Evolutionary conservation across 2,113 vertebrate genomes (phyloP).

Genomic region (Pelecanoides urinatrix): DNA sequence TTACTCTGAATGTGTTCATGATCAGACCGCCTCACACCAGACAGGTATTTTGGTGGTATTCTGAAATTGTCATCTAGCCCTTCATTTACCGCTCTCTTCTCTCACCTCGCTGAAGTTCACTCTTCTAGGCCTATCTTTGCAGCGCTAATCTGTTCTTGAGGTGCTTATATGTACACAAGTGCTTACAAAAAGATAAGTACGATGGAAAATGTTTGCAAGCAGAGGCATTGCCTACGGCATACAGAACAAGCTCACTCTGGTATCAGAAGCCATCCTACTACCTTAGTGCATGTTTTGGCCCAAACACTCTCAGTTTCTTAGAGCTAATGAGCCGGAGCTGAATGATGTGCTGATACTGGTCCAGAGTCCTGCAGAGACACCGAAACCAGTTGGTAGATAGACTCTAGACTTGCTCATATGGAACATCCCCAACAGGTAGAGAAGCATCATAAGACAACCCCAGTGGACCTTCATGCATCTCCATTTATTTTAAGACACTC

Average conservation of each 20-base stretch:
- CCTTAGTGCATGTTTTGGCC: not conserved
- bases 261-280: not conserved
- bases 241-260: not conserved
- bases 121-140: fast-evolving
- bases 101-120: not conserved
- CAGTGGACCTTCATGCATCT: not conserved
- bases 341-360: not conserved
- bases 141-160: not conserved
- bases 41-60: not conserved
- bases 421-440: not conserved
- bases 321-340: not conserved
- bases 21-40: not conserved
- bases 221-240: not conserved
- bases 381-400: not conserved
- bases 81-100: not conserved
- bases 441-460: not conserved
- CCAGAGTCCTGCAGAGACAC: not conserved
- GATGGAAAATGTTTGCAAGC: not conserved
- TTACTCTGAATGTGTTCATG: not conserved
- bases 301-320: not conserved
- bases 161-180: not conserved
- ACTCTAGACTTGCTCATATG: fast-evolving
- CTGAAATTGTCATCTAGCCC: not conserved
- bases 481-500: not conserved
- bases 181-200: not conserved